Evolutionary conservation across 2,797 vertebrate species (phyloP), one percentile per base, ranked within the genome.

Genomic region (Arrhamphus sclerolepis): DNA sequence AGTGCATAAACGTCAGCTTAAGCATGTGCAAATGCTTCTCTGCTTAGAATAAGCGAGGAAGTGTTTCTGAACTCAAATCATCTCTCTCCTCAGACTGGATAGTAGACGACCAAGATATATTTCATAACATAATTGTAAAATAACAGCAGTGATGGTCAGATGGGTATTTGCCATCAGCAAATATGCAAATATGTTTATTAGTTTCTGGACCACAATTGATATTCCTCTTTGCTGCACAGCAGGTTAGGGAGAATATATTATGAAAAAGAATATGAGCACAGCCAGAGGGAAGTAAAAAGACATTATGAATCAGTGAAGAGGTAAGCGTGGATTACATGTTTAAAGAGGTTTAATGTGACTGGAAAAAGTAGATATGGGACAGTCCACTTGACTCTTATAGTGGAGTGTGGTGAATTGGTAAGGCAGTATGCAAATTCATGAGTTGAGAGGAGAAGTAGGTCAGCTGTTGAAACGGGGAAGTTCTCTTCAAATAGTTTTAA

Each of bases 261-360:
- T 73, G 20, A 64, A 71, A 54, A 74, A 71, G 59, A 77, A 50
- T 51, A 60, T 66, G 54, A 80, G 58, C 34, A 39, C 57, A 72
- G 50, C 58, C 58, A 54, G 14, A 4, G 68, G 55, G 50, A 75
- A 68, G 43, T 39, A 68, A 21, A 55, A 54, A 63, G 62, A 55
- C 64, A 67, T 62, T 72, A 62, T 70, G 41, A 75, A 58, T 78
- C 21, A 13, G 47, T 62, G 48, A 75, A 54, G 60, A 56, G 42
- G 62, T 74, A 66, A 72, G 63, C 2, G 13, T 65, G 70, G 61
- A 71, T 81, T 79, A 72, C 64, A 76, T 53, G 72, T 75, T 80
- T 62, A 56, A 84, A 66, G 29, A 62, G 70, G 44, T 77, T 83
- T 78, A 72, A 79, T 70, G 65, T 72, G 61, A 73, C 62, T 62